Evolutionary conservation across 2,797 vertebrate species (phyloP).

Genomic region (Pipistrellus pipistrellus): DNA sequence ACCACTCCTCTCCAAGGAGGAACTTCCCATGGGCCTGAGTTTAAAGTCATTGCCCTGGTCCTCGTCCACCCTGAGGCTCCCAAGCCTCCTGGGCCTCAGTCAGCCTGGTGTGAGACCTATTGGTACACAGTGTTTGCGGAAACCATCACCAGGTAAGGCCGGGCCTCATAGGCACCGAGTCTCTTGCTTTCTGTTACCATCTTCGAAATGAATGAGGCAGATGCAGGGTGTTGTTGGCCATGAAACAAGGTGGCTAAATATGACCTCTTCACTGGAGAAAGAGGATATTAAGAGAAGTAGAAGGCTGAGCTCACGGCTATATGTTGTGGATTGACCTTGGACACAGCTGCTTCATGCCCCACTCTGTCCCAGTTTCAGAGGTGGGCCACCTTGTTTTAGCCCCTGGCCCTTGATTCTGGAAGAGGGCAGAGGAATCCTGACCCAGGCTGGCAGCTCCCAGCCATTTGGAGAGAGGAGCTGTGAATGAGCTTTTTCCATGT

Average conservation of each 20-base stretch:
- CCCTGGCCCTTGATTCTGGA: neutral
- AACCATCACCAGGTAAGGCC: neutral
- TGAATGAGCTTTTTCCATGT: neutral
- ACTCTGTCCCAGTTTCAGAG: neutral
- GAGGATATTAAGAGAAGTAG: neutral
- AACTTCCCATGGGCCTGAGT: neutral
- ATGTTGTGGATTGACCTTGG: neutral
- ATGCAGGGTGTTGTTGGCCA: neutral
- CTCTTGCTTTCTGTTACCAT: neutral
- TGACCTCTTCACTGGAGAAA: neutral
- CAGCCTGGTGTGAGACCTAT: neutral
- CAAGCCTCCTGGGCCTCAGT: neutral
- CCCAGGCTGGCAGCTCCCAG: neutral
- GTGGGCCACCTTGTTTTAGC: neutral
- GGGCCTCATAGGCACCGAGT: neutral
- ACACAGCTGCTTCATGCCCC: neutral
- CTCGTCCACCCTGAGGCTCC: neutral
- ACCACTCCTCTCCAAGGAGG: neutral
- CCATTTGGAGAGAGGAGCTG: neutral
- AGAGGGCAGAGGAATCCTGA: neutral
- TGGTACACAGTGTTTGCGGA: neutral
- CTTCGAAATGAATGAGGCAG: neutral
- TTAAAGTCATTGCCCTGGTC: neutral
- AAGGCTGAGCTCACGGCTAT: neutral
- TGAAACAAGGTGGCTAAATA: neutral